Percentiles rank a stretch among this genome's conserved stretches.
Evolutionary conservation across 2,888 invertebrate species (phyloP).

Genomic region (Sisyra nigra): DNA sequence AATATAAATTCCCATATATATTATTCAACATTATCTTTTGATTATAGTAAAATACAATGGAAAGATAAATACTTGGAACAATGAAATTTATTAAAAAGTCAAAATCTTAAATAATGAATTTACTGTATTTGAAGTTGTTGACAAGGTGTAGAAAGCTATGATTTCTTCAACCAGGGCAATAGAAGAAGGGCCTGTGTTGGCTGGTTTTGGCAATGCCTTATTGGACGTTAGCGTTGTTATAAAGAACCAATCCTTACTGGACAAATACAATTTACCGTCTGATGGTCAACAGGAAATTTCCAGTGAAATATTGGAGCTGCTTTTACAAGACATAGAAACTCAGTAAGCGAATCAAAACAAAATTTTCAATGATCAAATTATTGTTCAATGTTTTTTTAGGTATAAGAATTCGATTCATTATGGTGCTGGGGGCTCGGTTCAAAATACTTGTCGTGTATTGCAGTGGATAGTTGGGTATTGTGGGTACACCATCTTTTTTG

Average conservation of each 20-base stretch:
- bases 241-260: conserved; percentile 17
- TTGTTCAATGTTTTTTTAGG: conserved; percentile 16
- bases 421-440: conserved; percentile 30
- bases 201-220: conserved; percentile 29
- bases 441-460: conserved; percentile 32
- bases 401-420: conserved; percentile 13
- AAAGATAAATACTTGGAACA: too few species aligned
- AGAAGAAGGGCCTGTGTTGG: conserved; percentile 9
- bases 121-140: too few species aligned
- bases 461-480: conserved; percentile 22
- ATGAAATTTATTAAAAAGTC: too few species aligned
- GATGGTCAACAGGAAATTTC: conserved; percentile 26
- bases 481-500: conserved; percentile 26
- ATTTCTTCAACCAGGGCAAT: too few species aligned
- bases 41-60: too few species aligned
- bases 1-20: too few species aligned
- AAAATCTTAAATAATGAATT: too few species aligned
- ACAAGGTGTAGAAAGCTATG: too few species aligned
- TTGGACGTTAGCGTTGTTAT: conserved; percentile 25
- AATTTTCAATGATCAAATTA: background rate
- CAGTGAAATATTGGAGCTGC: conserved; percentile 17
- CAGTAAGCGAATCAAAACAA: conserved; percentile 10
- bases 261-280: conserved; percentile 23
- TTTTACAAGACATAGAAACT: conserved; percentile 20
- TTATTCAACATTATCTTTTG: too few species aligned